Conservation (phyloP, 2,888 invertebrate species). For the Aradus depressus region DNA sequence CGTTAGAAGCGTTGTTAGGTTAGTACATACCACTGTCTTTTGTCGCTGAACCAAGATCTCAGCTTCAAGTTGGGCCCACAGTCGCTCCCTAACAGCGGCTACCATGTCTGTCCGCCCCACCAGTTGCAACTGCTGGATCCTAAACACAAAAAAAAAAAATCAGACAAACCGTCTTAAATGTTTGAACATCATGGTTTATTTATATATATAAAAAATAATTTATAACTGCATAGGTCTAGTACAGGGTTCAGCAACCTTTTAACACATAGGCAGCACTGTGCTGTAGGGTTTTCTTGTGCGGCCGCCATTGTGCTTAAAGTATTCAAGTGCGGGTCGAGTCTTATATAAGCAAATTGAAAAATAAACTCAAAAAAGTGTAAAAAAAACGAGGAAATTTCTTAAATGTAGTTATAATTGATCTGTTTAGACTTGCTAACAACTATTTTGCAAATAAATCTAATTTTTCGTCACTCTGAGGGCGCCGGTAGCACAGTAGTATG, state of each 20-base stretch:
- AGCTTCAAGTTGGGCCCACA: conserved; percentile 72
- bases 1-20: conserved; percentile 41
- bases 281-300: too few relatives aligned
- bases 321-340: too few relatives aligned
- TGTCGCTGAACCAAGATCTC: conserved; percentile 77
- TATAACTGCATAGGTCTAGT: not conserved
- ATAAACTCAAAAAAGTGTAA: too few relatives aligned
- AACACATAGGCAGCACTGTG: too few relatives aligned
- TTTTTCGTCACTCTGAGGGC: too few relatives aligned
- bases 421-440: too few relatives aligned
- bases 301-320: too few relatives aligned
- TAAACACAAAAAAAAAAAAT: conserved; percentile 10
- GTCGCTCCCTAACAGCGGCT: conserved; percentile 62
- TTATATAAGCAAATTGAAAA: too few relatives aligned
- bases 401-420: too few relatives aligned
- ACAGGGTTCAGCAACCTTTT: not conserved
- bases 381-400: too few relatives aligned
- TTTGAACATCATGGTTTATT: not conserved
- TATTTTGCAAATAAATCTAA: too few relatives aligned
- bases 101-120: conserved; percentile 60
- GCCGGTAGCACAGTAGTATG: too few relatives aligned
- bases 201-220: not conserved
- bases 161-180: not conserved
- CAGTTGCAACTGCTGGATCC: conserved; percentile 77
- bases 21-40: conserved; percentile 51